These are phyloP conservation scores for Rhynchonycteris naso DNA, from an alignment of 2,797 vertebrate species.

Conservation along the genomic window DNA sequence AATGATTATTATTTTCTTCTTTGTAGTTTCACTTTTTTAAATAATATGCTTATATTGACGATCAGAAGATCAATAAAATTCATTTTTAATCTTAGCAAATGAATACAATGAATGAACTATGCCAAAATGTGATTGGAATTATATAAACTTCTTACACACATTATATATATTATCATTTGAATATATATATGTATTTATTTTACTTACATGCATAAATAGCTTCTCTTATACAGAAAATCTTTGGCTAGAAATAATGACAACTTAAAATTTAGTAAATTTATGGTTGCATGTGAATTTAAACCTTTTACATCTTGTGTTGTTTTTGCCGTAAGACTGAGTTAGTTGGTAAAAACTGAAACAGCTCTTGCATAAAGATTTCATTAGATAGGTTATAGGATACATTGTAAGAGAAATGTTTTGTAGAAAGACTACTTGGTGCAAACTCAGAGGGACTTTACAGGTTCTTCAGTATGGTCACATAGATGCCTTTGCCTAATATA, in stretches of 20 bases:
- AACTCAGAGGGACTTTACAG: neutral
- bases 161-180: neutral
- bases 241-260: neutral
- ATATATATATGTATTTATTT: neutral
- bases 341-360: neutral
- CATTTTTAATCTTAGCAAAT: slow-evolving; percentile 31
- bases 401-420: neutral
- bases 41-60: neutral
- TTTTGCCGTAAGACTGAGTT: neutral
- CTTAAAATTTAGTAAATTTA: neutral
- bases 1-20: slow-evolving; percentile 25
- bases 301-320: neutral
- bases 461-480: neutral
- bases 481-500: neutral
- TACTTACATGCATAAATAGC: neutral
- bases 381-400: neutral
- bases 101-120: neutral
- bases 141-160: neutral
- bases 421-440: neutral
- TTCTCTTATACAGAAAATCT: slow-evolving; percentile 2
- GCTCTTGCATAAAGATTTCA: neutral
- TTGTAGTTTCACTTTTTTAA: neutral
- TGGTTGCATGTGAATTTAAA: neutral
- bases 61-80: neutral
- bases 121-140: neutral